Conservation (phyloP, 2,113 vertebrate species). For the Chaetodon trifascialis region DNA sequence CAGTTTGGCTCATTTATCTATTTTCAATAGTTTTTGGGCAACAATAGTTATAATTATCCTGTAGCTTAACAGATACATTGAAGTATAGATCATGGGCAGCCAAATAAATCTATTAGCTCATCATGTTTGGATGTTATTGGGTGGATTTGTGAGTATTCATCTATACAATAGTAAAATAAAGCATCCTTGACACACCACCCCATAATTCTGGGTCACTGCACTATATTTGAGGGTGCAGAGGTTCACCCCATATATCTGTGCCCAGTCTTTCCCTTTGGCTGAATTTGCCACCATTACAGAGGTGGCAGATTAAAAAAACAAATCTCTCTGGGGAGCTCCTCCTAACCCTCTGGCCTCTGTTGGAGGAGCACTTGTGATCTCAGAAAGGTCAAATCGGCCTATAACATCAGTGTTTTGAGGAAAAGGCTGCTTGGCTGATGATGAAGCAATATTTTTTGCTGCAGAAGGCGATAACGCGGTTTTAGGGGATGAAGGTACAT, state of each 20-base stretch:
- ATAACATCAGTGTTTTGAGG: neutral
- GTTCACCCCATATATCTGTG: neutral
- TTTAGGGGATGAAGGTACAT: neutral
- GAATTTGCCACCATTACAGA: neutral
- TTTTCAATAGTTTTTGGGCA: too few relatives aligned
- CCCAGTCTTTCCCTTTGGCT: neutral
- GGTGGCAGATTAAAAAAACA: neutral
- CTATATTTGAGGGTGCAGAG: neutral
- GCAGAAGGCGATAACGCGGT: neutral
- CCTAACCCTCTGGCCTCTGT: neutral
- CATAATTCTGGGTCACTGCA: neutral
- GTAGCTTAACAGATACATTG: too few relatives aligned
- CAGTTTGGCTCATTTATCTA: too few relatives aligned
- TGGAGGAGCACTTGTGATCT: constrained; percentile 11
- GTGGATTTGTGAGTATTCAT: neutral
- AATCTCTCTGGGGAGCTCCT: neutral
- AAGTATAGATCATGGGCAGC: neutral
- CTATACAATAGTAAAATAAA: too few relatives aligned
- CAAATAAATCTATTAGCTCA: neutral
- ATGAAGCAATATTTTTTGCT: constrained; percentile 5
- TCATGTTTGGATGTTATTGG: neutral
- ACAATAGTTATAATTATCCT: too few relatives aligned
- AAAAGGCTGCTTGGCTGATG: neutral
- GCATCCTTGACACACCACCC: too few relatives aligned
- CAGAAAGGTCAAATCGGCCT: constrained; percentile 21